These are phyloP conservation scores for Esox lucius DNA, from an alignment of 2,797 vertebrate genomes.

Conservation along the genomic window DNA sequence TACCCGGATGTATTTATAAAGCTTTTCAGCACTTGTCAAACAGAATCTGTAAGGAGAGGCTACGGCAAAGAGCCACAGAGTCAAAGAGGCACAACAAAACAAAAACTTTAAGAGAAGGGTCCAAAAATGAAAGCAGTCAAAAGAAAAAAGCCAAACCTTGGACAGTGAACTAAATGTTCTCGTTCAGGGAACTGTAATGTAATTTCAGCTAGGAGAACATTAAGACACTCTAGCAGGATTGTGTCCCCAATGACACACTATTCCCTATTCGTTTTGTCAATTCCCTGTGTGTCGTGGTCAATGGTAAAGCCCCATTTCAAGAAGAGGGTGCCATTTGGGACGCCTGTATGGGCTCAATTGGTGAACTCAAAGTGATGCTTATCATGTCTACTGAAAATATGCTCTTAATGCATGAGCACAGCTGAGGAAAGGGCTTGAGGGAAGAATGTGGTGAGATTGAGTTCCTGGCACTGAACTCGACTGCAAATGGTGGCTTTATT, in stretches of 20 bases:
- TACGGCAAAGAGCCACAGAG: conserved; percentile 21
- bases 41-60: conserved; percentile 36
- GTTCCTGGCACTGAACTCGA: conserved; percentile 37
- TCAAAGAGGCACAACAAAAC: conserved; percentile 34
- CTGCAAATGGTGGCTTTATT: neutral
- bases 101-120: conserved; percentile 17
- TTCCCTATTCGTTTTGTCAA: neutral
- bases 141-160: conserved; percentile 20
- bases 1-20: conserved; percentile 33
- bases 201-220: conserved; percentile 42
- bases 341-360: conserved; percentile 27
- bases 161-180: conserved; percentile 34
- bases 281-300: neutral
- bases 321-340: neutral
- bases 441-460: conserved; percentile 39
- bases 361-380: conserved; percentile 48
- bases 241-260: neutral
- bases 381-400: conserved; percentile 49
- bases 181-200: conserved; percentile 31
- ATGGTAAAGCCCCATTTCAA: neutral
- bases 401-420: conserved; percentile 44
- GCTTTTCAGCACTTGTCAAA: conserved; percentile 48
- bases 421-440: conserved; percentile 19
- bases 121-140: conserved; percentile 26
- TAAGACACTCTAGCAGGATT: conserved; percentile 6